phyloP scores from a whole-genome alignment of 2,797 vertebrate genomes.

The Leptoclinus maculatus region DNA sequence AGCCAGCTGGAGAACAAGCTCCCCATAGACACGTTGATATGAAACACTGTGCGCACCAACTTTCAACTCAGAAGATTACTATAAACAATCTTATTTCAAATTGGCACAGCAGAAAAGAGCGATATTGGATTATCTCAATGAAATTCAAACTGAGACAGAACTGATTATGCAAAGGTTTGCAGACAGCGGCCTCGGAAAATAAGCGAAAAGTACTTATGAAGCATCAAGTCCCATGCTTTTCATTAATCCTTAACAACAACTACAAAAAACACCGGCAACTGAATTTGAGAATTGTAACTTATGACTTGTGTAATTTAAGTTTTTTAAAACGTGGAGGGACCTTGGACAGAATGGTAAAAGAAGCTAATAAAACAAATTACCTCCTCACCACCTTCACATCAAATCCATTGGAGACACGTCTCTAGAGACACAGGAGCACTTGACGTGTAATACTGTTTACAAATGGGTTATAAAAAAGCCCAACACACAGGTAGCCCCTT shows the following conservation, averaged over 20 bases:
- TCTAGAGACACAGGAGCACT: conserved; percentile 11
- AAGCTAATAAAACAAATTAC: conserved; percentile 17
- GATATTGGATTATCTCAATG: conserved; percentile 55
- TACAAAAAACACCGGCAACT: conserved; percentile 2
- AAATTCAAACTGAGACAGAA: conserved; percentile 38
- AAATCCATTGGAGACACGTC: background rate
- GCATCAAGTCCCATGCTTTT: conserved; percentile 38
- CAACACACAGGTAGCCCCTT: background rate
- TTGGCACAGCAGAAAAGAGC: conserved; percentile 43
- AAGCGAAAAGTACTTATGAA: conserved; percentile 16
- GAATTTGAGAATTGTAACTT: background rate
- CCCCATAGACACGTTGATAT: conserved; percentile 66
- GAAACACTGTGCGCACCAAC: conserved; percentile 52
- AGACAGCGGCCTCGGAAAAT: conserved; percentile 28
- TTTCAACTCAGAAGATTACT: conserved; percentile 54
- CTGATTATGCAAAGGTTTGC: conserved; percentile 32
- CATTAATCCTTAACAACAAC: conserved; percentile 41
- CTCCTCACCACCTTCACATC: background rate
- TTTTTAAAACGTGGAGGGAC: conserved; percentile 14
- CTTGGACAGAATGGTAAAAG: conserved; percentile 9
- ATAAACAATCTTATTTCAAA: conserved; percentile 59
- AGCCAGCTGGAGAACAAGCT: conserved; percentile 75
- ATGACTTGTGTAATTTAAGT: conserved; percentile 20
- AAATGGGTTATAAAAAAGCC: conserved; percentile 5
- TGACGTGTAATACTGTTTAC: background rate